Percentiles rank a stretch among this genome's conserved stretches.
phyloP scores from a whole-genome alignment of 2,113 vertebrate species.

The Monarcha castaneiventris region DNA sequence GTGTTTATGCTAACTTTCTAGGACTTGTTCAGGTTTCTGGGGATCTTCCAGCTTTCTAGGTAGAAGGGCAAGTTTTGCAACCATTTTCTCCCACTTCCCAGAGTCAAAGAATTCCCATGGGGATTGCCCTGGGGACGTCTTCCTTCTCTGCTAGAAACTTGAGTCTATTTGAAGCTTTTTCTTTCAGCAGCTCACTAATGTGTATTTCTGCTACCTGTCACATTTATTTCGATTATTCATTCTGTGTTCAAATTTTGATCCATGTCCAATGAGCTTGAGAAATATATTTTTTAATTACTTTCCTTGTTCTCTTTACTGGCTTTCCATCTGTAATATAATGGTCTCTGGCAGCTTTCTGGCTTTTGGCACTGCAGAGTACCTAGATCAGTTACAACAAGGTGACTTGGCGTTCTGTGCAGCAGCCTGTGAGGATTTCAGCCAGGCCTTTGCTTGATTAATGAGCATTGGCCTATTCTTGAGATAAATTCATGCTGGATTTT shows the following conservation, averaged over 20 bases:
- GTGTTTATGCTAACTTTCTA: background rate
- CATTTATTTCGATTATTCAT: background rate
- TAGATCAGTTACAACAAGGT: constrained; percentile 33
- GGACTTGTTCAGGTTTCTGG: constrained; percentile 9
- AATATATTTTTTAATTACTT: background rate
- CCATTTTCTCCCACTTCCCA: background rate
- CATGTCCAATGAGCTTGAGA: background rate
- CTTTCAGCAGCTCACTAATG: background rate
- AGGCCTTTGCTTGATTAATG: constrained; percentile 69
- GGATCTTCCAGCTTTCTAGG: constrained; percentile 39
- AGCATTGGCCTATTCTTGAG: constrained; percentile 38
- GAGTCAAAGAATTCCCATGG: background rate
- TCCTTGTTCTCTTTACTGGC: background rate
- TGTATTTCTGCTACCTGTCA: background rate
- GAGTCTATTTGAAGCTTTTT: background rate
- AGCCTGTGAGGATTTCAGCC: constrained; percentile 34
- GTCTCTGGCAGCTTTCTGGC: constrained; percentile 6
- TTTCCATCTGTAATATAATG: constrained; percentile 8
- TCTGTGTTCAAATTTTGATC: background rate
- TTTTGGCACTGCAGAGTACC: constrained; percentile 7
- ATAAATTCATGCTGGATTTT: constrained; percentile 59
- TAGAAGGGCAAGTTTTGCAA: constrained; percentile 54
- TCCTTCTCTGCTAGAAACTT: background rate
- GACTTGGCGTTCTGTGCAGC: constrained; percentile 20
- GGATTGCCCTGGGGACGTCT: background rate